Conservation (phyloP, 2,888 invertebrate genomes). For the Caradrina clavipalpis region DNA sequence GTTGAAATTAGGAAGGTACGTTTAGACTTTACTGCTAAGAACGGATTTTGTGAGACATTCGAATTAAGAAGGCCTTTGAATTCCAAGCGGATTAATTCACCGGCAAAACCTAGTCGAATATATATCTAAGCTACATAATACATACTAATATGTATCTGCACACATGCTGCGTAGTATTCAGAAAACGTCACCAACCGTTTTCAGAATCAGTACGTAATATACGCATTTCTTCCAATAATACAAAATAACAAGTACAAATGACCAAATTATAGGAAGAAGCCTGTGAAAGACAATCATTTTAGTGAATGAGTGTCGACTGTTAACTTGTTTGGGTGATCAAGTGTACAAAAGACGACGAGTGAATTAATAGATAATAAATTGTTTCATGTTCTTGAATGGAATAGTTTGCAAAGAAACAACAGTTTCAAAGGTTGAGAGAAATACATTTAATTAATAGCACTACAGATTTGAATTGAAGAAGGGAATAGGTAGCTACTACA, state of each 20-base stretch:
- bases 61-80: no score
- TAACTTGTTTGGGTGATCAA: conserved; percentile 18
- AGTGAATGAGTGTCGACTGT: not conserved
- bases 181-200: not conserved
- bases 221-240: not conserved
- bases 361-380: conserved; percentile 13
- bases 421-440: not conserved
- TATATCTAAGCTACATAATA: not conserved
- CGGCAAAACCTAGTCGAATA: not conserved
- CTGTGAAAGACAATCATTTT: conserved; percentile 6
- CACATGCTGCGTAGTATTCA: not conserved
- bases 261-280: not conserved
- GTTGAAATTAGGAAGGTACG: not conserved
- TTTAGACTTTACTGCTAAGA: not conserved
- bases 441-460: not conserved
- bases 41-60: not conserved
- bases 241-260: not conserved
- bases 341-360: conserved; percentile 14
- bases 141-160: not conserved
- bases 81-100: not conserved
- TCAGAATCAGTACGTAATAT: not conserved
- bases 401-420: conserved; percentile 18
- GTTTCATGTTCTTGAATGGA: conserved; percentile 14
- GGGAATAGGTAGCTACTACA: not conserved
- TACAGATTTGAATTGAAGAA: not conserved